These are phyloP conservation scores for Hypercompe scribonia DNA, from an alignment of 2,888 invertebrate genomes.

Conservation along the genomic window DNA sequence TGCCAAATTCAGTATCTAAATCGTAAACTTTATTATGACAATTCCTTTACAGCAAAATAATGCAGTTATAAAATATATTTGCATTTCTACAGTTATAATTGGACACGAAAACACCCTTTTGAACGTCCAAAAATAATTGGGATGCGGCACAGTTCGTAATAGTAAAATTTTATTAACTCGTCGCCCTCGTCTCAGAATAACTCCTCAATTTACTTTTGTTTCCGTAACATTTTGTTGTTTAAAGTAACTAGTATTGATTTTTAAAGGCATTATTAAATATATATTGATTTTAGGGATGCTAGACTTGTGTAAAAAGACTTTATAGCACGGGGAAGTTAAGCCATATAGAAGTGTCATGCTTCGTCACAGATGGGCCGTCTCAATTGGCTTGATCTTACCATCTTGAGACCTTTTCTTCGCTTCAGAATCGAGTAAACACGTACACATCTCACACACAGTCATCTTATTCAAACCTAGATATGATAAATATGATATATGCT, in stretches of 20 bases:
- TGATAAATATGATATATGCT: no score
- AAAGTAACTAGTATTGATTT: neutral
- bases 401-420: no score
- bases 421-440: no score
- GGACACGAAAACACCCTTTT: conserved; percentile 9
- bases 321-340: no score
- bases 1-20: neutral
- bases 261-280: neutral
- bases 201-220: conserved; percentile 15
- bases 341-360: no score
- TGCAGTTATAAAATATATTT: conserved; percentile 11
- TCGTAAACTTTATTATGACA: neutral
- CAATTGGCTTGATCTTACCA: no score
- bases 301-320: neutral
- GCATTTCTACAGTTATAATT: conserved; percentile 10
- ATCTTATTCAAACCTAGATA: no score
- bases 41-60: neutral
- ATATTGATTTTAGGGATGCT: neutral
- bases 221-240: neutral
- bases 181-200: conserved; percentile 14
- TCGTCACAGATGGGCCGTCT: no score
- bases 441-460: no score
- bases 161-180: conserved; percentile 23
- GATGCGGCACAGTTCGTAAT: conserved; percentile 13
- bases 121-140: conserved; percentile 18